Base-by-base conservation (phyloP, 2,113 vertebrate genomes). In the Amblyornis subalaris region DNA sequence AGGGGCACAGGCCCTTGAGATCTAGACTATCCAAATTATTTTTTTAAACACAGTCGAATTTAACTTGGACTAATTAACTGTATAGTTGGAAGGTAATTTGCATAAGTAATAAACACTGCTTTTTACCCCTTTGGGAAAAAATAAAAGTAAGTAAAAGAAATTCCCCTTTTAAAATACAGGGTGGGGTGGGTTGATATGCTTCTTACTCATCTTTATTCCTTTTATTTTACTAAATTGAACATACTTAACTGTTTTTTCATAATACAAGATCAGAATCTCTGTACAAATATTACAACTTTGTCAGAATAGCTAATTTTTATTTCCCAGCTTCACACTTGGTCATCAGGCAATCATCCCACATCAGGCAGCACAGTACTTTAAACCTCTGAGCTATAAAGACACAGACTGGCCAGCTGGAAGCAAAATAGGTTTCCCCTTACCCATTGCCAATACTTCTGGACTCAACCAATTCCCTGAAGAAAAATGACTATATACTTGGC, bases 401-500 rank as follows among this genome's bases (percentile, higher is more conserved):
- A 1, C 25, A 64, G 57, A 55, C n/a, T 51, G 40, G 93, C 93
- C 94, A 94, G 89, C 89, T 96, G 95, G 95, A 96, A 93, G 85
- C 24, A 88, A 55, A 94, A 72, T 85, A 90, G 81, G 36, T 96
- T 96, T 96, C 93, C 80, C 90, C 40, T 95, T 85, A 60, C 70
- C 84, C 53, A 40, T 69, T 96, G 87, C 94, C 96, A 96, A 69
- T 87, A 61, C 69, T 95, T 89, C 84, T 94, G 85, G 73, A 87
- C 73, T 96, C 70, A 81, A 89, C 65, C 40, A 85, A 79, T 91
- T 95, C 93, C 89, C 87, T 94, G 40, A 95, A 96, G 90, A 94
- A 95, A 93, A 96, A 95, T 94, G 53, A 96, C 85, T 94, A 7
- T 87, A 75, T 91, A 53, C 45, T 94, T 96, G 95, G 95, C 92